Conservation (phyloP, 2,888 invertebrate species). For the Limnephilus marmoratus region DNA sequence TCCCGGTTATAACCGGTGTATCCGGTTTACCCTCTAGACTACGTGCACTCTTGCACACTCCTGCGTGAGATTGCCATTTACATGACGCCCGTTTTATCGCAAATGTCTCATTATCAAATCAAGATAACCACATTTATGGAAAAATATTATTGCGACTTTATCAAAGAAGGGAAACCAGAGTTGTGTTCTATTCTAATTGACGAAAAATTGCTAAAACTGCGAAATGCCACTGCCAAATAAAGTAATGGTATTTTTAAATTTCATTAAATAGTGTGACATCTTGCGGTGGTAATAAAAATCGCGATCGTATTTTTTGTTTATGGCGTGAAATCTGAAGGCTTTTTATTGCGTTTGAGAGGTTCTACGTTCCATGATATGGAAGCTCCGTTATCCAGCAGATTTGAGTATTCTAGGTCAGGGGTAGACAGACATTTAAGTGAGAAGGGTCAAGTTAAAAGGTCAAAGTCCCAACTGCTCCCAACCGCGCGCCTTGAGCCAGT, state of each 20-base stretch:
- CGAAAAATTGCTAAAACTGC: background rate
- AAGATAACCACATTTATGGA: too few species aligned
- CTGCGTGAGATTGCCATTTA: background rate
- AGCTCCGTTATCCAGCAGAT: background rate
- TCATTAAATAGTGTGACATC: background rate
- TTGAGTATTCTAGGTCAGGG: background rate
- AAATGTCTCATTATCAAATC: too few species aligned
- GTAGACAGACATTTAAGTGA: too few species aligned
- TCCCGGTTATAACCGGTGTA: too few species aligned
- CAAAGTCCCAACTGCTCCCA: too few species aligned
- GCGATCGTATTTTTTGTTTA: too few species aligned
- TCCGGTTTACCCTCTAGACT: background rate
- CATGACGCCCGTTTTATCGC: background rate
- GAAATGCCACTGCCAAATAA: background rate
- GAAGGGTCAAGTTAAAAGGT: too few species aligned
- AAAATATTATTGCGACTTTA: too few species aligned
- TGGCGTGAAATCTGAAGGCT: background rate
- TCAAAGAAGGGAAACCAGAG: background rate
- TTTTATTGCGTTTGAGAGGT: background rate
- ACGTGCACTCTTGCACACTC: background rate
- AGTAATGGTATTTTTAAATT: background rate
- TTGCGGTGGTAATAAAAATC: too few species aligned
- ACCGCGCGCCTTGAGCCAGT: too few species aligned
- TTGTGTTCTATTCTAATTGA: background rate
- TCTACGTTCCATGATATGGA: background rate